Evolutionary conservation across 2,888 invertebrate species (phyloP).

Genomic region (Chaitophorus viminalis): DNA sequence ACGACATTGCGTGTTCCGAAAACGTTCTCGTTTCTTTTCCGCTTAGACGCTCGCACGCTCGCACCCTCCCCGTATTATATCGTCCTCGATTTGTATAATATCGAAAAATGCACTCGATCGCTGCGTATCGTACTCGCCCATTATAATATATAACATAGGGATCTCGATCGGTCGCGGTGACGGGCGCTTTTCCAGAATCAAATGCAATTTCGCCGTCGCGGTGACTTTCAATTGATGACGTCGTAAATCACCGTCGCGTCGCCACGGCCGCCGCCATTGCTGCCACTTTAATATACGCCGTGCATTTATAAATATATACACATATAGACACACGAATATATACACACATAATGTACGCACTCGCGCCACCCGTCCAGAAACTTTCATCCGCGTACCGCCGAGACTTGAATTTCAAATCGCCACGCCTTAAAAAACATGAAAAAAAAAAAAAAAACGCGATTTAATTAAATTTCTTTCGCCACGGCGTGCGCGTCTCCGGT

Average conservation of each 20-base stretch:
- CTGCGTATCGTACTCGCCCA: too few species aligned
- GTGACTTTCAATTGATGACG: slow-evolving; percentile 38
- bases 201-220: slow-evolving; percentile 30
- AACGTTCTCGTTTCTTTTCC: too few species aligned
- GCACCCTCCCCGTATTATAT: too few species aligned
- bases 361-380: slow-evolving; percentile 1
- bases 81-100: not conserved
- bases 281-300: too few species aligned
- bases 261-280: not conserved
- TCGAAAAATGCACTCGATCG: not conserved
- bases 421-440: too few species aligned
- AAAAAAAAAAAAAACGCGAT: slow-evolving; percentile 35
- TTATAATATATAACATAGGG: too few species aligned
- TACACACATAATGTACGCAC: not conserved
- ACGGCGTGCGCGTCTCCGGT: not conserved
- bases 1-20: too few species aligned
- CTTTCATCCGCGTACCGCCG: slow-evolving; percentile 19
- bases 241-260: slow-evolving; percentile 46
- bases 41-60: not conserved
- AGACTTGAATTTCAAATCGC: slow-evolving; percentile 50
- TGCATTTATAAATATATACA: not conserved
- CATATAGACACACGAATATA: not conserved
- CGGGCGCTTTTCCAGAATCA: slow-evolving; percentile 23
- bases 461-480: slow-evolving; percentile 35
- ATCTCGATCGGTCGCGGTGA: not conserved